Percentiles rank a stretch among this genome's conserved stretches.
Conservation (phyloP, 2,113 vertebrate genomes). For the Martes martes region DNA sequence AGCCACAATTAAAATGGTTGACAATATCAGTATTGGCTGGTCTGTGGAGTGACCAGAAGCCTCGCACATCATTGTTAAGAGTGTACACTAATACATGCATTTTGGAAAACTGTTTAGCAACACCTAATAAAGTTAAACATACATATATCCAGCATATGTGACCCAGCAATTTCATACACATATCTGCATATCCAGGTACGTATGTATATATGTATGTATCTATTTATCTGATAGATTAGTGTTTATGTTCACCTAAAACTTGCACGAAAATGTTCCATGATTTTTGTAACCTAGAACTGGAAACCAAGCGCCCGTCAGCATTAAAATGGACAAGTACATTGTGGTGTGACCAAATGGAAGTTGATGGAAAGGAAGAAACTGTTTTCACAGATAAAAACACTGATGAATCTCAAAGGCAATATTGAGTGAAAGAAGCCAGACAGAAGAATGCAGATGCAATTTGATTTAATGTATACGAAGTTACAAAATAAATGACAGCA, state of each 20-base stretch:
- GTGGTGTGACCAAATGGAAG: background rate
- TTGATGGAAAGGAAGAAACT: background rate
- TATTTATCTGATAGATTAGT: background rate
- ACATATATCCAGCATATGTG: background rate
- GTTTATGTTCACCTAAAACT: background rate
- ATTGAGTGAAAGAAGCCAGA: background rate
- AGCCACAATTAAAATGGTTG: background rate
- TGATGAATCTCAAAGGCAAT: background rate
- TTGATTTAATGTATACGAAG: background rate
- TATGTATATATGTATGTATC: too few relatives aligned
- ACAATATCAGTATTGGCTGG: background rate
- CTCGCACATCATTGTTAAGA: background rate
- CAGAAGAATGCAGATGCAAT: background rate
- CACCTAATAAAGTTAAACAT: background rate
- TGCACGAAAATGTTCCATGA: background rate
- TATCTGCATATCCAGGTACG: background rate
- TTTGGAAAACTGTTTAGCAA: background rate
- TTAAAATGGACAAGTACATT: background rate
- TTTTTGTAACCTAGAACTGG: background rate
- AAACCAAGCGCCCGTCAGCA: background rate
- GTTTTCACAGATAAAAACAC: background rate
- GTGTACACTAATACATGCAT: background rate
- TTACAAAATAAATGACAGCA: background rate
- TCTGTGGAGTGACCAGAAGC: background rate
- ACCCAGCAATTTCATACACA: background rate